Evolutionary conservation across 37 sponge, comb jelly and placozoan genomes (phyloP).

Genomic region (Chondrilla cf. caribensis): DNA sequence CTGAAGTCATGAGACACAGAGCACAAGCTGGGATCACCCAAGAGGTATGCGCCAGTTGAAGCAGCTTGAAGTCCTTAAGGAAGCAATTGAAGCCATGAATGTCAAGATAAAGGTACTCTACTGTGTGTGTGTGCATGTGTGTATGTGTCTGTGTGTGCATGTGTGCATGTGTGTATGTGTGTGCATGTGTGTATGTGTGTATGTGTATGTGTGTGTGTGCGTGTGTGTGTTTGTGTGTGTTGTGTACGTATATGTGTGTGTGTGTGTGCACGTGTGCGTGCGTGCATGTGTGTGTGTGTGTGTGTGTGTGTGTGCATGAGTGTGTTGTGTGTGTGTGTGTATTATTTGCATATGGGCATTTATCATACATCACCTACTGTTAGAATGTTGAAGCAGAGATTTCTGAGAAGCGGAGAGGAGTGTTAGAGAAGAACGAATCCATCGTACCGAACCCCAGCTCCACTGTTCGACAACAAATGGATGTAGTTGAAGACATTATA

Average conservation of each 20-base stretch:
- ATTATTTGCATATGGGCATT: background rate
- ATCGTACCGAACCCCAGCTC: background rate
- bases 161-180: background rate
- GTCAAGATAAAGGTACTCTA: conserved; percentile 37
- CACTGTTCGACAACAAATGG: background rate
- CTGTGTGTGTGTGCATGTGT: background rate
- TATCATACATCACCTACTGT: background rate
- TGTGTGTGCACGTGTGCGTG: no score
- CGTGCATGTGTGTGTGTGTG: no score
- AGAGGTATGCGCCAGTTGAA: conserved; percentile 51
- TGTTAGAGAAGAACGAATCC: conserved; percentile 43
- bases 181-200: background rate
- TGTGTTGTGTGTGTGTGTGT: background rate
- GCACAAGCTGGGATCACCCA: conserved; percentile 74
- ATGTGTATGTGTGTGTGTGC: no score
- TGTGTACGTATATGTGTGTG: no score
- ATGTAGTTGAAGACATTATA: conserved; percentile 66
- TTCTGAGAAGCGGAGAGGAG: conserved; percentile 29
- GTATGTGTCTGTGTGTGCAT: background rate
- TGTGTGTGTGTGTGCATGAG: no score
- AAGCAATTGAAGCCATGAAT: conserved; percentile 18
- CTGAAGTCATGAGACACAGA: conserved; percentile 78
- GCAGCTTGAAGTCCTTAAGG: conserved; percentile 33
- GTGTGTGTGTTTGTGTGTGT: no score
- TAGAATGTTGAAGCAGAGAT: conserved; percentile 42